Evolutionary conservation across 2,113 vertebrate species (phyloP).

Genomic region (Australoheros scitulus): DNA sequence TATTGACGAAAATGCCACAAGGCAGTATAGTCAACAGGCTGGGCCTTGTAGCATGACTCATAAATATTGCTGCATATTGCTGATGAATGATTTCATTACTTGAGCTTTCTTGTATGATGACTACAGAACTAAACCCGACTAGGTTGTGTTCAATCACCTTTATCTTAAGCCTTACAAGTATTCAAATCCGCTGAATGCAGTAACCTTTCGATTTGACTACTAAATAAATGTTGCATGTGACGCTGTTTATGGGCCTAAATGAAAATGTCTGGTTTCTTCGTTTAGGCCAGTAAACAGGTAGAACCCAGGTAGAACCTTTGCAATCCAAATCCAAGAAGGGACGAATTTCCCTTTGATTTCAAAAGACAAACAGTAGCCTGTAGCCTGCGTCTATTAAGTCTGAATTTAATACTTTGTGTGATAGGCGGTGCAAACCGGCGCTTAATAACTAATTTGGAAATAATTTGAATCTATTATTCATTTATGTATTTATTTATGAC

Average conservation of each 20-base stretch:
- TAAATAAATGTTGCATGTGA: neutral
- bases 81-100: constrained; percentile 28
- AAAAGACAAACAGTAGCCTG: neutral
- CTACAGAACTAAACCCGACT: neutral
- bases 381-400: neutral
- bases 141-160: neutral
- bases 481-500: neutral
- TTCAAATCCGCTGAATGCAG: neutral
- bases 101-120: neutral
- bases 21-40: constrained; percentile 38
- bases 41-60: constrained; percentile 46
- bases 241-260: neutral
- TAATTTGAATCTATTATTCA: neutral
- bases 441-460: neutral
- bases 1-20: constrained; percentile 16
- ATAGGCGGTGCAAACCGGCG: neutral
- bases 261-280: neutral
- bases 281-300: neutral
- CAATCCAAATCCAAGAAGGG: constrained; percentile 1
- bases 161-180: neutral
- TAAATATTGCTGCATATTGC: constrained; percentile 25
- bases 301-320: neutral
- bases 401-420: neutral
- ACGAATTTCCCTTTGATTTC: neutral
- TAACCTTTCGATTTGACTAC: neutral